These are phyloP conservation scores for Patella pellucida DNA, from an alignment of 2,888 invertebrate genomes.

Conservation along the genomic window DNA sequence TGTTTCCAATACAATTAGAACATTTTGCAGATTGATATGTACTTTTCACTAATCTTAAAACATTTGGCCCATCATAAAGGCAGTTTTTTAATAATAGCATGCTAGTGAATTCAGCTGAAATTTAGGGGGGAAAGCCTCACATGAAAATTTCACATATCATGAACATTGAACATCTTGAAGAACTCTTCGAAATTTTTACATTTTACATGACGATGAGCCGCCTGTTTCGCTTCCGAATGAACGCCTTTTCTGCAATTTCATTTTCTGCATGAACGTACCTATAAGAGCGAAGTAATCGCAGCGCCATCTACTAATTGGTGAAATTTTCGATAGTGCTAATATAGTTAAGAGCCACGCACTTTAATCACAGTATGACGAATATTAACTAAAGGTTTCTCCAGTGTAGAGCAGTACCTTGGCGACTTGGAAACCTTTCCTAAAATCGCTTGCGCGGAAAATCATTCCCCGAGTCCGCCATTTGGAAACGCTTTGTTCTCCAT, in stretches of 20 bases:
- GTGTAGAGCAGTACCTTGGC: background rate
- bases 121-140: too few species aligned
- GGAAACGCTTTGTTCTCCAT: background rate
- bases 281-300: conserved; percentile 19
- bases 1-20: too few species aligned
- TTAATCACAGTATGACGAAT: background rate
- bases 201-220: conserved; percentile 3
- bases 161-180: background rate
- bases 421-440: background rate
- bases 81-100: too few species aligned
- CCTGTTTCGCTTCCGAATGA: background rate
- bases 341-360: background rate
- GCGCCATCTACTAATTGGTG: conserved; percentile 2
- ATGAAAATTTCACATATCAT: too few species aligned
- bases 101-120: too few species aligned
- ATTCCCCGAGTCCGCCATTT: conserved; percentile 5
- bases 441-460: conserved; percentile 9
- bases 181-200: conserved; percentile 1
- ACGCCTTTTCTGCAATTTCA: conserved; percentile 17
- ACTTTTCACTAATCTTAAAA: too few species aligned
- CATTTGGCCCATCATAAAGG: too few species aligned
- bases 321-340: conserved; percentile 9
- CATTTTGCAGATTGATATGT: too few species aligned
- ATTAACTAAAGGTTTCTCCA: conserved; percentile 6
- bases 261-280: conserved; percentile 23